These are phyloP conservation scores for Coryphaenoides rupestris DNA, from an alignment of 2,113 vertebrate species.

Conservation along the genomic window DNA sequence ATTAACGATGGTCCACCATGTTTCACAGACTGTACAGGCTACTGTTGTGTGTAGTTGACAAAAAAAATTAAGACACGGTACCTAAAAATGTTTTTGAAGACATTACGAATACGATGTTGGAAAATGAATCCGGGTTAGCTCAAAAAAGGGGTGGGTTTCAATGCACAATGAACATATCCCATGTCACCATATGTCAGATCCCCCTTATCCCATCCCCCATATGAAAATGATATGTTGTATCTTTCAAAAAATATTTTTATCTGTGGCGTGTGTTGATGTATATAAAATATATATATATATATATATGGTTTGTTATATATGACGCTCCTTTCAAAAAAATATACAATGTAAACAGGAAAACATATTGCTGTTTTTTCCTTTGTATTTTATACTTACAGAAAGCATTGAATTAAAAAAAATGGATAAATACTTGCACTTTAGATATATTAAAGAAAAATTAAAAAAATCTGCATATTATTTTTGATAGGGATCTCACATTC, in stretches of 20 bases:
- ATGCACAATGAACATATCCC: slow-evolving; percentile 76
- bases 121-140: slow-evolving; percentile 48
- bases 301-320: slow-evolving; percentile 73
- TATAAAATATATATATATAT: slow-evolving; percentile 14
- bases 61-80: slow-evolving; percentile 11
- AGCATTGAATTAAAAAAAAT: slow-evolving; percentile 80
- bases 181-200: slow-evolving; percentile 59
- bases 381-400: slow-evolving; percentile 82
- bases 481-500: slow-evolving; percentile 82
- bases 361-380: slow-evolving; percentile 78
- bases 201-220: slow-evolving; percentile 72
- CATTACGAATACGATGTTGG: slow-evolving; percentile 22
- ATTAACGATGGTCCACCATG: slow-evolving; percentile 41
- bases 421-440: slow-evolving; percentile 83
- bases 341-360: slow-evolving; percentile 72
- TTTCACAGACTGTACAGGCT: slow-evolving; percentile 57
- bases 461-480: slow-evolving; percentile 81
- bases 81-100: slow-evolving; percentile 43
- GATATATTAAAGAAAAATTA: slow-evolving; percentile 78
- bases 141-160: slow-evolving; percentile 59
- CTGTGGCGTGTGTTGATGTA: slow-evolving; percentile 60
- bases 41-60: slow-evolving; percentile 52
- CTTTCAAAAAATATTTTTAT: slow-evolving; percentile 75
- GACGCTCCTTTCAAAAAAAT: slow-evolving; percentile 76
- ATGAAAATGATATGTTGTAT: slow-evolving; percentile 76